Evolutionary conservation across 2,797 vertebrate genomes (phyloP).

Genomic region (Atherinosoma microstoma): DNA sequence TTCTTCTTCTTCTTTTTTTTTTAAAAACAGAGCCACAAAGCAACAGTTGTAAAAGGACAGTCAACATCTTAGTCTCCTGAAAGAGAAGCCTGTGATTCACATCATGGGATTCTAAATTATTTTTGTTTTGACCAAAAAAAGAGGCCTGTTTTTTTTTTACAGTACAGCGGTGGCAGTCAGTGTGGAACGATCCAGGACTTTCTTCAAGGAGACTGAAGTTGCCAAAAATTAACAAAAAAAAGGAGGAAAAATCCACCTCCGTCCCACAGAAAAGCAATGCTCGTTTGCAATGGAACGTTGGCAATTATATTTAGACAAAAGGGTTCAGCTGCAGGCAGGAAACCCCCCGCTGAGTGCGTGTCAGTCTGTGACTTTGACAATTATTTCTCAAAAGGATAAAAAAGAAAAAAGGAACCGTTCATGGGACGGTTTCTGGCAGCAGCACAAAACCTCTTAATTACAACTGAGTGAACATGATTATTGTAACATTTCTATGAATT

Average conservation of each 20-base stretch:
- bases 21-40: not conserved
- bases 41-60: conserved; percentile 7
- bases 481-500: no score
- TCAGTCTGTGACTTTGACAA: conserved; percentile 27
- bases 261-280: conserved; percentile 1
- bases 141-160: not conserved
- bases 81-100: conserved; percentile 21
- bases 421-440: not conserved
- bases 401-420: conserved; percentile 12
- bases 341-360: conserved; percentile 38
- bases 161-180: not conserved
- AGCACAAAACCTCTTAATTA: not conserved
- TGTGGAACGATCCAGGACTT: not conserved
- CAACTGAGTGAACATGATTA: no score
- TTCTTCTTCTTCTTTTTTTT: not conserved
- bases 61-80: conserved; percentile 26
- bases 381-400: conserved; percentile 13
- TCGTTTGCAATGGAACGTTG: conserved; percentile 34
- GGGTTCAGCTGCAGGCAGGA: conserved; percentile 32
- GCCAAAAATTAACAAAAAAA: not conserved
- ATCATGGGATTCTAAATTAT: conserved; percentile 26
- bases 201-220: not conserved
- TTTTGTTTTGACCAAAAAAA: conserved; percentile 21
- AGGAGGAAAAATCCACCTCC: not conserved
- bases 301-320: conserved; percentile 42